These are phyloP conservation scores for Xiphorhynchus elegans DNA, from an alignment of 2,113 vertebrate species.

Conservation along the genomic window DNA sequence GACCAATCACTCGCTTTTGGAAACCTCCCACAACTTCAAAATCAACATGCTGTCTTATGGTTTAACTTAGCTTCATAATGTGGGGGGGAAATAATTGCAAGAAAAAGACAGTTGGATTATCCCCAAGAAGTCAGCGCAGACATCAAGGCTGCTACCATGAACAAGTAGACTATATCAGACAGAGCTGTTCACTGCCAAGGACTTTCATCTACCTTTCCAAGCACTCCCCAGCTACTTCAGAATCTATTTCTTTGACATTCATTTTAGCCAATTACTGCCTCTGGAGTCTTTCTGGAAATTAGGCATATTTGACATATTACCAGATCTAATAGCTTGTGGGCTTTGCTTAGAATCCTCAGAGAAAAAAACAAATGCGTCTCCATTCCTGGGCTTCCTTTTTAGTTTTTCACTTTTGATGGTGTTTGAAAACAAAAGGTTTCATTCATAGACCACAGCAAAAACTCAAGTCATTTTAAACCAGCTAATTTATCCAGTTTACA, in stretches of 20 bases:
- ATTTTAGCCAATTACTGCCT: background rate
- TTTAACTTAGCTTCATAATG: background rate
- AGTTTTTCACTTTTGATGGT: background rate
- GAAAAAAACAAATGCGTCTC: background rate
- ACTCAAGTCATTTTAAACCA: background rate
- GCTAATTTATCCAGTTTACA: background rate
- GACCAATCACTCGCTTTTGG: background rate
- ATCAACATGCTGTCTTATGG: background rate
- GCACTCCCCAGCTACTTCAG: background rate
- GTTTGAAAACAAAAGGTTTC: background rate
- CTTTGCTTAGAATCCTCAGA: background rate
- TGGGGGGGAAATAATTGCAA: background rate
- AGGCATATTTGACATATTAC: background rate
- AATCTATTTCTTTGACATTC: background rate
- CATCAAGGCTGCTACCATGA: background rate
- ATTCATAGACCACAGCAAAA: conserved; percentile 1
- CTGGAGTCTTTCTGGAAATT: background rate
- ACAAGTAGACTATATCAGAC: background rate
- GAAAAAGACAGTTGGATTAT: background rate
- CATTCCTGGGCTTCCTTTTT: background rate
- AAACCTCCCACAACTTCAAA: background rate
- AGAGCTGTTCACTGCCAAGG: background rate
- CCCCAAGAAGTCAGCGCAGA: background rate
- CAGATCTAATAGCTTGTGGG: background rate
- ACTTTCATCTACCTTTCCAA: background rate